Evolutionary conservation across 1,140 invertebrate species (phyloP), one percentile per base, ranked within the genome.

Genomic region (Cydia splendana): DNA sequence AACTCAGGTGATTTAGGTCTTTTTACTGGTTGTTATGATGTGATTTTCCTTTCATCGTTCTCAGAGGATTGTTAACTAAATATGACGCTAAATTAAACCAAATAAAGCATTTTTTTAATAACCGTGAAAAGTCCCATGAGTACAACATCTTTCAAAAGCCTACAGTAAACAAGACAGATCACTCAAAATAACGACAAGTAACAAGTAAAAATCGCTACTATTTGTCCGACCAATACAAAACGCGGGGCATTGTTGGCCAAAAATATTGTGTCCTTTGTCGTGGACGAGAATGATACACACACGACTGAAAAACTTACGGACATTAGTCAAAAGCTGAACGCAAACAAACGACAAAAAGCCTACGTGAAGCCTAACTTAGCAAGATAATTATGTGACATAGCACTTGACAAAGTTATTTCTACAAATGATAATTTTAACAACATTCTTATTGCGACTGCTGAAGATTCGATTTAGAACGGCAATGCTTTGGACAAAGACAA

Each of bases 231-330:
- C 65, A 80, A 84, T 81, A 86, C 83, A 85, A 85, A 83, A 84
- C 80, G 62, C 57, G 51, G 9, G 48, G 62, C 48, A 74, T 83
- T 69, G 48, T 65, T 79, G 69, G 76, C 42, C 48, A 81, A 84
- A 80, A 80, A 79, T 80, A 85, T 87, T 88, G 83, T 87, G 73
- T 81, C 73, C 77, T 78, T 87, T 87, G 81, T 88, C 34, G 42
- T 7, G 57, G 57, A 71, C 77, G 78, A 84, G 75, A 85, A 84
- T 83, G 79, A 85, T 77, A 73, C 75, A 79, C 57, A 85, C 87
- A 87, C 86, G 85, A 88, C 82, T 82, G 80, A 84, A 85, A 86
- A 87, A 87, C 81, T 75, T 78, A 83, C 82, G 84, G 86, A 84
- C 80, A 79, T 84, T 87, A 81, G 83, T 82, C 83, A 84, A 78